phyloP scores from a whole-genome alignment of 2,888 invertebrate genomes.

The Epirrita christyi region DNA sequence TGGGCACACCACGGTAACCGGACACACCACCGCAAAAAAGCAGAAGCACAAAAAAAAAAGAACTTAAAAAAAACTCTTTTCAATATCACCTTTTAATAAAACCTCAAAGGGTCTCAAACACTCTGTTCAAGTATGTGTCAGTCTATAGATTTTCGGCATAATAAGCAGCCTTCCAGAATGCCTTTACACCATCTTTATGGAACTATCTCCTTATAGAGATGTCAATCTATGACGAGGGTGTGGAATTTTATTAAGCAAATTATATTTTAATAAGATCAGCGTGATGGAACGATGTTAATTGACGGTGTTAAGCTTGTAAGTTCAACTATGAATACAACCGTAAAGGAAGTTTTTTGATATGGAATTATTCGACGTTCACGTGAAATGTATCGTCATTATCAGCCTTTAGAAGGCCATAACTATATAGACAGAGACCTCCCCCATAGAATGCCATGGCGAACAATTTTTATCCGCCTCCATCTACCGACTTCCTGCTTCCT shows the following conservation, averaged over 20 bases:
- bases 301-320: too few relatives aligned
- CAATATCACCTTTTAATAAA: slow-evolving; percentile 5
- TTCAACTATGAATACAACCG: neutral
- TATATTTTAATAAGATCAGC: slow-evolving; percentile 6
- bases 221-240: slow-evolving; percentile 26
- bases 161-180: slow-evolving; percentile 20
- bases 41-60: too few relatives aligned
- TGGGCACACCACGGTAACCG: too few relatives aligned
- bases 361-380: too few relatives aligned
- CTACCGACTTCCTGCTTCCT: too few relatives aligned
- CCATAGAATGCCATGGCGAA: too few relatives aligned
- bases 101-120: slow-evolving; percentile 5
- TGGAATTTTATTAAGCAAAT: neutral
- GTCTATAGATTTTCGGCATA: slow-evolving; percentile 9
- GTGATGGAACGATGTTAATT: slow-evolving; percentile 1
- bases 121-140: neutral
- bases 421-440: too few relatives aligned
- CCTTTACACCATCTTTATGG: slow-evolving; percentile 13
- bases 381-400: too few relatives aligned
- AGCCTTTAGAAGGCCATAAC: too few relatives aligned
- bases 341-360: neutral
- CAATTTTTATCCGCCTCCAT: too few relatives aligned
- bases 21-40: too few relatives aligned
- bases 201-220: slow-evolving; percentile 1
- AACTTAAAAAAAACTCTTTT: neutral